Base-by-base conservation (phyloP, 2,888 invertebrate species). In the Campoletis raptor region DNA sequence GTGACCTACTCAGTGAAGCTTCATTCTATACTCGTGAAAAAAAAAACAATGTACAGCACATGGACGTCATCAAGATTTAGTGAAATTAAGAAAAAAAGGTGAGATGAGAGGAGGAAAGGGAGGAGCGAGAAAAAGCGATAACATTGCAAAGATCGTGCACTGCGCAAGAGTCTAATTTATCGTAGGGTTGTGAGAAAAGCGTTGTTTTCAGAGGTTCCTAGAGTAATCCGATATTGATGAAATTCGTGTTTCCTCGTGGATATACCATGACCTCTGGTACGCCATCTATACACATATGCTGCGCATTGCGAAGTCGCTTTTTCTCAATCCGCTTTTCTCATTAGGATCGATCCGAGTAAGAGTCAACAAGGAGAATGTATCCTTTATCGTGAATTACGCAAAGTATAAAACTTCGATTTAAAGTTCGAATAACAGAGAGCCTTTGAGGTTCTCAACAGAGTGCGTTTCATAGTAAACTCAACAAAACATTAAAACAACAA, bases 221-320 rank as follows among this genome's bases (percentile, higher is more conserved):
- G 54, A 24, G 76, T 74, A 76, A 81, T 81, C 67, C 76, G 76
- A 74, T 80, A 84, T 85, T 85, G 81, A 85, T 85, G 85, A 85
- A 85, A 85, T 77, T 85, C 70, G 76, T 69, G 77, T 74, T 61
- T 77, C 48, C 80, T 70, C 64, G 24, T 48, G 24, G 48, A 69
- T 48, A 73, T 45, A 21, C 40, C n/a, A 54, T 24, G 21, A 18
- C n/a, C 61, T 18, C 76, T 30, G 18, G 5, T 61, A 61, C 66
- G 5, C 12, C 18, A 7, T 36, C 15, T 57, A 42, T 36, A 36
- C 66, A 40, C 21, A 48, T 70, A 64, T 24, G 54, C 15, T 54
- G 80, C 80, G 81, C 84, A 85, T 70, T 81, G 81, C 76, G 80
- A 85, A 81, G 80, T 85, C 67, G 76, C 54, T 80, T 72, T 81